Base-by-base conservation (phyloP, 2,888 invertebrate species). In the Sialis lutaria region DNA sequence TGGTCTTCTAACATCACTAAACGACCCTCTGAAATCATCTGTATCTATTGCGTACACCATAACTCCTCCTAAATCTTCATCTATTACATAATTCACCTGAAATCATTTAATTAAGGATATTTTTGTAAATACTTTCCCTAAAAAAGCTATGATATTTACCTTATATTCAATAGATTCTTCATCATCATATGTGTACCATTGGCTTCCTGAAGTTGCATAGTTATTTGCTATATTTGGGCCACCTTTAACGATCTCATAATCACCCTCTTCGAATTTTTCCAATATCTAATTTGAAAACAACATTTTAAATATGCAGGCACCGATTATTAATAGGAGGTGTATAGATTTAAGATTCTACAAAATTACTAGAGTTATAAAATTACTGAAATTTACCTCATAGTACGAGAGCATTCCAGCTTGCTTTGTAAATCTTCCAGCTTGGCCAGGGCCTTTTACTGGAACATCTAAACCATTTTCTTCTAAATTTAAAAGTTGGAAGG, bases 1-100 rank as follows among this genome's bases (percentile, higher is more conserved):
- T 0, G 67, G 65, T 54, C 62, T 67, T 10, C 55, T 52, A 4
- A 50, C 52, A 9, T 57, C 55, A 41, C 57, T 57, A 41, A 62
- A 66, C n/a, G 50, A 46, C 4, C 64, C 65, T 1, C 48, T 50
- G 54, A 72, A 70, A 54, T 72, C 72, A 52, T 73, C 72, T 2
- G 68, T 68, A 51, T 73, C 72, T 33, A 72, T 55, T 0, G 71
- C 65, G 70, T 71, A 73, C 22, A 70, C 55, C 71, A 73, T 70
- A 6, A 66, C 59, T 2, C 73, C 73, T 9, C 64, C 68, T n/a
- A 73, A 53, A 1, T 60, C 57, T 39, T 59, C 50, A 1, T 59
- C 53, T 31, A 62, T 40, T 0, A 62, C 67, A 50, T 60, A 67
- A 35, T 61, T 45, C 1, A 61, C 55, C 64, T 65, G 51, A 53